phyloP scores from a whole-genome alignment of 1,140 invertebrate genomes.

The Drosophila triauraria region DNA sequence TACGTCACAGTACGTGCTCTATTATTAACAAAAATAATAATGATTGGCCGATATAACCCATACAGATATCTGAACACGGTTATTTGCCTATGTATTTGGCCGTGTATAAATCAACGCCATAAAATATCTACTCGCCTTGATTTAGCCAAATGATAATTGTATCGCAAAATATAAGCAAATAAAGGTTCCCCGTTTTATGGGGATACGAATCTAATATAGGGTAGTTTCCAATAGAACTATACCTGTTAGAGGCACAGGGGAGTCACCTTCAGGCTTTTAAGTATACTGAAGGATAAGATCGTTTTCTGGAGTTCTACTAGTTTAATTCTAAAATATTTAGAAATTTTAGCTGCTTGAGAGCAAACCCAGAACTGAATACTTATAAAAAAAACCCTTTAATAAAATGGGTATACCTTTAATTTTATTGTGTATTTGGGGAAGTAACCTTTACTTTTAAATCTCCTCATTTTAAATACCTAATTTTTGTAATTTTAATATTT shows the following conservation, averaged over 20 bases:
- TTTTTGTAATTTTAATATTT: not conserved
- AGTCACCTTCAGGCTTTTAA: too few species aligned
- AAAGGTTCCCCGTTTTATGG: constrained; percentile 14
- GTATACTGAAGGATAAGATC: too few species aligned
- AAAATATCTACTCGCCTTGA: constrained; percentile 15
- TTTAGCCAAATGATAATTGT: constrained; percentile 21
- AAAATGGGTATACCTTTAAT: too few species aligned
- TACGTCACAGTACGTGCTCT: constrained; percentile 19
- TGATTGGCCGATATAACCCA: constrained; percentile 14
- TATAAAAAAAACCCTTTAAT: too few species aligned
- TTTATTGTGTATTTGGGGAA: not conserved
- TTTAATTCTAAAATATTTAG: too few species aligned
- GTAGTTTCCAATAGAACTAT: not conserved
- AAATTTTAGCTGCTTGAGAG: too few species aligned
- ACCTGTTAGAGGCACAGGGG: too few species aligned
- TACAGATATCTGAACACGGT: constrained; percentile 7
- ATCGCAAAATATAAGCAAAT: constrained; percentile 16
- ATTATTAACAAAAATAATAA: constrained; percentile 5
- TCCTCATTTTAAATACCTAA: not conserved
- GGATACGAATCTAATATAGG: not conserved
- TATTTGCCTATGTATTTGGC: constrained; percentile 2
- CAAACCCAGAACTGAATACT: too few species aligned
- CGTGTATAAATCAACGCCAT: constrained; percentile 4
- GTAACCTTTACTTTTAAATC: not conserved
- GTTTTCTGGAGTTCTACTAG: too few species aligned